Evolutionary conservation across 2,888 invertebrate genomes (phyloP), one percentile per base, ranked within the genome.

Genomic region (Ephialtes manifestator): DNA sequence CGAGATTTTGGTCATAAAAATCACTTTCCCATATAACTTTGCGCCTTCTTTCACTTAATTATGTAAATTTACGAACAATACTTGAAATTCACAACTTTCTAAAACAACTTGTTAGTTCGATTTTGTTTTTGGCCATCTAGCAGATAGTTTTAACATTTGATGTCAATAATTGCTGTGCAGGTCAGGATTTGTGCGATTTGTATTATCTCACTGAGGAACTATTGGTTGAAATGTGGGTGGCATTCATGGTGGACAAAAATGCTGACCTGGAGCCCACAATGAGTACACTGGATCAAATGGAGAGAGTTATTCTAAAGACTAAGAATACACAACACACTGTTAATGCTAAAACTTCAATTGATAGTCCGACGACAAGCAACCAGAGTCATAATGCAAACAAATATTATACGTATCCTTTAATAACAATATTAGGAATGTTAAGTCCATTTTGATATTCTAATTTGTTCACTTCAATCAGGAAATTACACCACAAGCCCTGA

Each of bases 191-290:
- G 15, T 93, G 93, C 68, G 77, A 89, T 35, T 71, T 79, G 48
- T 91, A 91, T 46, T 39, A 90, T 35, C 75, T 90, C 79, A 89
- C 90, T 68, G 91, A 90, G 83, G 93, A 93, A 68, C 81, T 87
- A 39, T 88, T 94, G 65, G 89, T 91, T 1, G 92, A 93, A 75
- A 89, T 88, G 71, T 94, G 94, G 94, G 70, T 93, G 18, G 92
- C 90, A 15, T 94, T 90, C 80, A 90, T 90, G 58, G 83, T 91
- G 0, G 85, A 83, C 8, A 78, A 83, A 70, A 53, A 78, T 46
- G 76, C 81, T 2, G 85, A 70, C 15, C 78, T 88, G 43, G 88
- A 89, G 11, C 92, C 90, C 0, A 89, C 91, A 13, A 0, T 93
- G 18, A 71, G 89, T 28, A 81, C 80, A 48, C 89, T 94, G 35